Percentiles rank a stretch among this genome's conserved stretches.
Evolutionary conservation across 2,113 vertebrate genomes (phyloP).

Genomic region (Opisthocomus hoazin): DNA sequence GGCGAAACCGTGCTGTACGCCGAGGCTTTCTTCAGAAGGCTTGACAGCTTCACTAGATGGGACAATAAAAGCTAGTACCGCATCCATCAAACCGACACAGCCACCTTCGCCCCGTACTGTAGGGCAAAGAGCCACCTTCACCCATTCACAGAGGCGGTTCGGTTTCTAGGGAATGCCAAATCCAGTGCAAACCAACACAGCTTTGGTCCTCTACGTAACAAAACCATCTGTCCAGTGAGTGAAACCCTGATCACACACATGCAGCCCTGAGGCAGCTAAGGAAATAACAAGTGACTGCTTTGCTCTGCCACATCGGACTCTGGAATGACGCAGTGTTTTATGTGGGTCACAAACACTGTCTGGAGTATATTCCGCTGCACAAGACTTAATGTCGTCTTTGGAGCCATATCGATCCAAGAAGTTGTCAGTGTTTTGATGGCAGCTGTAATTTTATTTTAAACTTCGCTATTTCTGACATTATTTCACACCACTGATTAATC

Average conservation of each 20-base stretch:
- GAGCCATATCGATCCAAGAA: not conserved
- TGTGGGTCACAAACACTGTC: not conserved
- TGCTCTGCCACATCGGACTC: not conserved
- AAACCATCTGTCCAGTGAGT: not conserved
- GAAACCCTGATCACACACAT: not conserved
- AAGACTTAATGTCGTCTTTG: not conserved
- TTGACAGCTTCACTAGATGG: not conserved
- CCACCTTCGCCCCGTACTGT: not conserved
- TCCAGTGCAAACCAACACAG: not conserved
- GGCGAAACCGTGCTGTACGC: accelerated
- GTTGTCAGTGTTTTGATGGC: not conserved
- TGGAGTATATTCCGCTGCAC: not conserved
- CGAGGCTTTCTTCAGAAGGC: not conserved
- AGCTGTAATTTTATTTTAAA: not conserved
- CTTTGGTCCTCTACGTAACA: not conserved
- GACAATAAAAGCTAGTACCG: not conserved
- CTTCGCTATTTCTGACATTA: not conserved
- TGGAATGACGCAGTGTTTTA: not conserved
- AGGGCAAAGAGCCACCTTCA: not conserved
- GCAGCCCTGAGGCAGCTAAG: not conserved
- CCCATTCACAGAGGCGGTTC: accelerated
- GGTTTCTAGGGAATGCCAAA: not conserved
- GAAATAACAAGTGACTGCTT: not conserved
- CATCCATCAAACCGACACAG: not conserved
- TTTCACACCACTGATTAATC: not conserved